Percentiles rank a stretch among this genome's conserved stretches.
Evolutionary conservation across 2,888 invertebrate genomes (phyloP).

Genomic region (Macroteleia sp.): DNA sequence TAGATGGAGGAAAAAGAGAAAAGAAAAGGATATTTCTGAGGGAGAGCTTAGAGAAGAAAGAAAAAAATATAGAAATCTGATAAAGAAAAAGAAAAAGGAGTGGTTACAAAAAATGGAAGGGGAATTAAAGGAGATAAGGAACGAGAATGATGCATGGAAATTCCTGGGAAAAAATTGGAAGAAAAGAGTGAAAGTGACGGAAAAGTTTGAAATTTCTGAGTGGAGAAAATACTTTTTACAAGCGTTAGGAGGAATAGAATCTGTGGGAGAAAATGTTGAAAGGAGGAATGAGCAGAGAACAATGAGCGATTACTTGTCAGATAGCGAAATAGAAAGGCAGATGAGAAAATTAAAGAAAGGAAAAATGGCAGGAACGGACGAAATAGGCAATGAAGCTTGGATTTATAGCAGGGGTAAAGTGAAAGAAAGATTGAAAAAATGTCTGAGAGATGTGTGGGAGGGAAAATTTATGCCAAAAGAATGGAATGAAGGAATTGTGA

Average conservation of each 20-base stretch:
- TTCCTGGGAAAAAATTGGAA: not conserved
- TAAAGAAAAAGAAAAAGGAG: too few species aligned
- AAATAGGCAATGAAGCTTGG: not conserved
- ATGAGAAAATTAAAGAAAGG: not conserved
- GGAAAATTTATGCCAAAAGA: too few species aligned
- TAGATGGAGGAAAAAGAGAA: too few species aligned
- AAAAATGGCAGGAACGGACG: not conserved
- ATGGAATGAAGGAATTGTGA: too few species aligned
- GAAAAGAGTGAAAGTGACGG: not conserved
- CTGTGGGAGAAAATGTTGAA: not conserved
- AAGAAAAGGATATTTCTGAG: too few species aligned
- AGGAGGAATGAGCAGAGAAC: too few species aligned
- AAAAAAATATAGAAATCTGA: too few species aligned
- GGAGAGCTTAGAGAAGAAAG: too few species aligned
- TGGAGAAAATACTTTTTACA: not conserved
- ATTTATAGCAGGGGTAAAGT: not conserved
- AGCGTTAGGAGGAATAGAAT: not conserved
- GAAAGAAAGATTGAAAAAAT: too few species aligned
- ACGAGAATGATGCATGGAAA: not conserved
- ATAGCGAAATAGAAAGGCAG: not conserved
- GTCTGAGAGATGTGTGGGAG: too few species aligned
- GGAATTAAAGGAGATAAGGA: not conserved
- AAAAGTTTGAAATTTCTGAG: not conserved
- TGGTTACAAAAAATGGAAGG: too few species aligned
- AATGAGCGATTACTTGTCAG: too few species aligned